These are phyloP conservation scores for Rachycentron canadum DNA, from an alignment of 2,797 vertebrate genomes.

Conservation along the genomic window DNA sequence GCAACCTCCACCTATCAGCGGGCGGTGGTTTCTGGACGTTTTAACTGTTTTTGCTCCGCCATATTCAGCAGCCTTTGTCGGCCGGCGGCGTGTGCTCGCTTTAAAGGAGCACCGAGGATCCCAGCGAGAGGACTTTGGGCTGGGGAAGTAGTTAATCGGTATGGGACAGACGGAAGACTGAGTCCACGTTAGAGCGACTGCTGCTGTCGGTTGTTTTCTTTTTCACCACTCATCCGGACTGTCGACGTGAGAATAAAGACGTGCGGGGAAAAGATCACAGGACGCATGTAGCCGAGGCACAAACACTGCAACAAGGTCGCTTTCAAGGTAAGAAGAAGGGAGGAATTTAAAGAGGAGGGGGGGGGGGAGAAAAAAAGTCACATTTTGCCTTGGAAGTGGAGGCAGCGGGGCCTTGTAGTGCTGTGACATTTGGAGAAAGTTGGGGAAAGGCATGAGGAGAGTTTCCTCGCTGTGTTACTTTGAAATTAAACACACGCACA, in stretches of 20 bases:
- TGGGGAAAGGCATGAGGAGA: constrained; percentile 12
- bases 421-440: constrained; percentile 59
- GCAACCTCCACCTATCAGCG: constrained; percentile 70
- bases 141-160: constrained; percentile 74
- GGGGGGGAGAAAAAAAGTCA: constrained; percentile 20
- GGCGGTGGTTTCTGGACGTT: constrained; percentile 63
- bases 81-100: constrained; percentile 16
- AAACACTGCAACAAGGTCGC: constrained; percentile 67
- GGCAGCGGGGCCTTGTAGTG: constrained; percentile 58
- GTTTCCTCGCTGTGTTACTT: constrained; percentile 17
- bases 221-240: constrained; percentile 35
- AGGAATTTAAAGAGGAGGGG: too few species aligned
- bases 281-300: constrained; percentile 82
- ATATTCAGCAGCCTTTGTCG: constrained; percentile 33
- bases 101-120: constrained; percentile 21
- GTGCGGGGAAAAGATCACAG: constrained; percentile 44
- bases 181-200: constrained; percentile 59
- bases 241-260: constrained; percentile 53
- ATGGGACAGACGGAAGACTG: constrained; percentile 81
- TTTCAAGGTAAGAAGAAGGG: constrained; percentile 83
- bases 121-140: constrained; percentile 61
- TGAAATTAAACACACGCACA: too few species aligned
- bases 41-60: constrained; percentile 29
- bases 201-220: constrained; percentile 32
- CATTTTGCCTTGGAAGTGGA: constrained; percentile 46